Base-by-base conservation (phyloP, 2,113 vertebrate genomes). In the Phodopus roborovskii region DNA sequence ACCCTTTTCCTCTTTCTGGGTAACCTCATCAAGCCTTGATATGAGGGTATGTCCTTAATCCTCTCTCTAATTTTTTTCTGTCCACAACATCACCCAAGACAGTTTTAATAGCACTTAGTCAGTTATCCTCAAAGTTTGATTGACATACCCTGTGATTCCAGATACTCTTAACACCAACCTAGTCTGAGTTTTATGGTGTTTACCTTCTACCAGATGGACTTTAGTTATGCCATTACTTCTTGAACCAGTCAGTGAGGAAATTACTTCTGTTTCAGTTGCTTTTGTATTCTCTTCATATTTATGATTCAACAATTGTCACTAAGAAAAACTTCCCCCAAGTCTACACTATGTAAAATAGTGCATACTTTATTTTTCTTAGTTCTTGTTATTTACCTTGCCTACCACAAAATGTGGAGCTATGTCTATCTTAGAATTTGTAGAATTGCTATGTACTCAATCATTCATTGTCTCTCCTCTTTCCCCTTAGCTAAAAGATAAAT, bases 11-110 rank as follows among this genome's bases (percentile, higher is more conserved):
- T 71, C 19, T 7, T 22, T 3, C 70, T 39, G n/a, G n/a, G 7
- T 39, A 20, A 8, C 3, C 70, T 73, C 70, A 73, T 73, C 8
- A 3, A 22, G n/a, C n/a, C 36, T 39, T n/a, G 17, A n/a, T 39
- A 71, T n/a, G 17, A 73, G 19, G n/a, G 17, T 39, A 22, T 39
- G 3, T 2, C 17, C 3, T 8, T 73, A 73, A 39, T 10, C 17
- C 7, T 22, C 70, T n/a, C 33, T 71, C 3, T 60, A 2, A 62
- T 60, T 20, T 5, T 5, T 42, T 0, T 53, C 2, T 92, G 11
- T 16, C 6, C 16, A 64, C 13, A 17, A 15, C 42, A 28, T 48
- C 9, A 22, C 0, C 2, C 0, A 20, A 53, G 15, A 19, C 22
- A 48, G 39, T 62, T 33, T 81, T 84, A 71, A 36, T 22, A 60